Conservation (phyloP, 2,888 invertebrate species). For the Limnephilus lunatus region DNA sequence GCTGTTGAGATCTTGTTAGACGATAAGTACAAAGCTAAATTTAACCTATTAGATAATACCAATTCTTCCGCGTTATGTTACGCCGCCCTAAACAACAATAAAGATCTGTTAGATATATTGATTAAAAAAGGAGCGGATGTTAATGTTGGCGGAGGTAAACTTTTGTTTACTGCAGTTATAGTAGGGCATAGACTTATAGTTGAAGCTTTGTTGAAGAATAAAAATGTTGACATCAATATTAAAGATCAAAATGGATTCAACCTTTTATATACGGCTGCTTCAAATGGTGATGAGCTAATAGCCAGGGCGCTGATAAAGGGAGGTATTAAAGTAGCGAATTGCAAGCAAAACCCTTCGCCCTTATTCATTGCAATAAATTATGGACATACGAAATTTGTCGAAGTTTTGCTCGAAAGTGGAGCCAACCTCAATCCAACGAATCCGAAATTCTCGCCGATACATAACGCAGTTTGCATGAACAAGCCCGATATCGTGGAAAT, state of each 20-base stretch:
- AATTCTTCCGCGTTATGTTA: not conserved
- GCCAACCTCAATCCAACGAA: not conserved
- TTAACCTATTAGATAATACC: not conserved
- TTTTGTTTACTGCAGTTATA: not conserved
- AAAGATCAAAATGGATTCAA: not conserved
- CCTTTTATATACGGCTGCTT: not conserved
- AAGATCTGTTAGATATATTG: not conserved
- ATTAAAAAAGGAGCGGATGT: not conserved
- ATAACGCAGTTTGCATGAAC: not conserved
- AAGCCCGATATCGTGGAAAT: not conserved
- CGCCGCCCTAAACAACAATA: not conserved
- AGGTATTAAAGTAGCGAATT: not conserved
- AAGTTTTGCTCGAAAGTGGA: not conserved
- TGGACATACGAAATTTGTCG: not conserved
- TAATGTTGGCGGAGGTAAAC: not conserved
- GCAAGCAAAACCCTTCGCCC: not conserved
- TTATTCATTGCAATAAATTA: not conserved
- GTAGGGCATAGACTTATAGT: not conserved
- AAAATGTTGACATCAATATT: not conserved
- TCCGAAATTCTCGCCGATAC: not conserved
- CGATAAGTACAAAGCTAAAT: not conserved
- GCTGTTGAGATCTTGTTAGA: not conserved
- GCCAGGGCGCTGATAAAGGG: not conserved
- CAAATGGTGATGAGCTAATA: not conserved
- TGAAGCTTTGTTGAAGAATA: not conserved